Base-by-base conservation (phyloP, 2,888 invertebrate genomes). In the Myopa testacea region DNA sequence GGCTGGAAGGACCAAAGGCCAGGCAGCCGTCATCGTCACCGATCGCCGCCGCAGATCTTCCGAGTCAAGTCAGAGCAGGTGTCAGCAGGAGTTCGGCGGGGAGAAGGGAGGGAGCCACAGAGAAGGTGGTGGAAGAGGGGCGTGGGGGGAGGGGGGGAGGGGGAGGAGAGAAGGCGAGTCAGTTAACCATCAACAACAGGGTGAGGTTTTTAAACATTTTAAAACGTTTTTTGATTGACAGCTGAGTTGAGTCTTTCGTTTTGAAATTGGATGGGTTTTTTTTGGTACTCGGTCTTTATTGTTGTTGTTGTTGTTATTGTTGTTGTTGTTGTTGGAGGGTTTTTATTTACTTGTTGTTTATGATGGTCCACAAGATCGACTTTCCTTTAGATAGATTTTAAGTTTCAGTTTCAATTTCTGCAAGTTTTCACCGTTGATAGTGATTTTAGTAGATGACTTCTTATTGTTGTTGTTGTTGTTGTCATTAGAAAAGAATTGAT, bases 171-270 rank as follows among this genome's bases (percentile, higher is more conserved):
- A 14, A 8, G 34, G n/a, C 14, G 6, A 62, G 10, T 26, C 19
- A 62, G 5, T 26, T 26, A 4, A 26, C 8, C 19, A 62, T n/a
- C 26, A 26, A 10, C 4, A 10, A 2, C 8, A 10, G 26, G 34
- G 34, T 26, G 10, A 62, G 34, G 62, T 62, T 19, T 12, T 62
- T 62, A 45, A 45, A 10, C 62, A 62, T 62, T 62, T 58, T 4
- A 62, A 62, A n/a, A 62, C n/a, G 19, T 62, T n/a, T 58, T 58
- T 58, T 58, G 58, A 58, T 62, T 26, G 26, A 62, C 26, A 62
- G 26, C 26, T 62, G 26, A 62, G 62, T 7, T 45, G 19, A 60
- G 34, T 62, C 26, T n/a, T 62, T 62, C 62, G 34, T 62, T 62
- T 62, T 62, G 4, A 62, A 34, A 26, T 4, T 62, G n/a, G 62